phyloP scores from a whole-genome alignment of 2,888 invertebrate species.

The Diaprepes abbreviatus region DNA sequence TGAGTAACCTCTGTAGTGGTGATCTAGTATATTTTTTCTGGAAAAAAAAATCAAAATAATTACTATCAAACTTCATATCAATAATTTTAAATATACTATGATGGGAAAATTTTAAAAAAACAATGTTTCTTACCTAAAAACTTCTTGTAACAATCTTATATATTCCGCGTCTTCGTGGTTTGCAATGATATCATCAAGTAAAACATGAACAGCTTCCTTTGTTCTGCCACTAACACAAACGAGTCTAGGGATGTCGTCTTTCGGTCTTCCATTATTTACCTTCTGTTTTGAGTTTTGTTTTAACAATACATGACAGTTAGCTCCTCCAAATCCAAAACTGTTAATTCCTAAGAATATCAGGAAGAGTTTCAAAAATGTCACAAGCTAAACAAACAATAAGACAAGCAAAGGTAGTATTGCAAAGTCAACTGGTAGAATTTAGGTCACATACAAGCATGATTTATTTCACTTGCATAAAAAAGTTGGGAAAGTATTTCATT shows the following conservation, averaged over 20 bases:
- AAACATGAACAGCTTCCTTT: conserved; percentile 77
- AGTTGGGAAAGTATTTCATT: no score
- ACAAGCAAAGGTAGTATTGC: no score
- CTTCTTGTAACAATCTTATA: conserved; percentile 56
- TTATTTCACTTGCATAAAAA: no score
- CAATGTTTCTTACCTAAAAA: conserved; percentile 69
- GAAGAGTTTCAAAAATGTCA: no score
- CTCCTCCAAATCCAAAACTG: conserved; percentile 95
- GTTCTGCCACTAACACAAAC: conserved; percentile 85
- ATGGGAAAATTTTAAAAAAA: no score
- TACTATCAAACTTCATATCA: neutral
- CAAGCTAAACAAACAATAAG: no score
- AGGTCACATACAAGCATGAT: no score
- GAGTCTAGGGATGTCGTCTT: conserved; percentile 79
- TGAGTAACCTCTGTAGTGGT: no score
- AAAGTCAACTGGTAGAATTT: no score
- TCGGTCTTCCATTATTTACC: conserved; percentile 72
- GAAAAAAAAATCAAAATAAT: neutral
- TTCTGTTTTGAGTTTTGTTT: conserved; percentile 74
- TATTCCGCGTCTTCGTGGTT: conserved; percentile 64
- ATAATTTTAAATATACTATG: no score
- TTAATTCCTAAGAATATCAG: conserved; percentile 82
- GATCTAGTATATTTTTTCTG: no score
- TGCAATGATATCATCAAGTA: conserved; percentile 72
- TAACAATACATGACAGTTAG: conserved; percentile 81